phyloP scores from a whole-genome alignment of 2,888 invertebrate species.

The Capitulum mitella region DNA sequence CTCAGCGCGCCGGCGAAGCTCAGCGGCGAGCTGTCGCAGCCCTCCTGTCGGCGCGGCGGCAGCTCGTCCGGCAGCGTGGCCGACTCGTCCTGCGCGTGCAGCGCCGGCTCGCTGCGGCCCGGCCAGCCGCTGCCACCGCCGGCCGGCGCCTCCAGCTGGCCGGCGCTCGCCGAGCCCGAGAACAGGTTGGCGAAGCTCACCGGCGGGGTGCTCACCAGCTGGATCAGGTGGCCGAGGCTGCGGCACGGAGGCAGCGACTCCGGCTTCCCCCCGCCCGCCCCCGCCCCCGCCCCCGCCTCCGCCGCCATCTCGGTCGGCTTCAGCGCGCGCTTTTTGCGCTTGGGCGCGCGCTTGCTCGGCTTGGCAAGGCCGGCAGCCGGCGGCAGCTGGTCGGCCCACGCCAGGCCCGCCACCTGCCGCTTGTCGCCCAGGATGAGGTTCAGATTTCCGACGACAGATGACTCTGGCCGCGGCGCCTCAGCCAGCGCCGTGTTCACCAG shows the following conservation, averaged over 20 bases:
- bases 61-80: not conserved
- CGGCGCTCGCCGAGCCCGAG: not conserved
- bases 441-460: not conserved
- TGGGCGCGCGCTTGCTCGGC: not conserved
- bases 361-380: not conserved
- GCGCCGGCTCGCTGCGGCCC: not conserved
- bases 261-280: not conserved
- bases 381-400: not conserved
- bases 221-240: not conserved
- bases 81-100: not conserved
- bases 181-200: not conserved
- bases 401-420: not conserved
- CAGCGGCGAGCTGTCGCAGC: not conserved
- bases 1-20: slow-evolving; percentile 19
- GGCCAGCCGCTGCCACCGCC: not conserved
- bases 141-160: not conserved
- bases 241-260: not conserved
- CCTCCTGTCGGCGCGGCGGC: not conserved
- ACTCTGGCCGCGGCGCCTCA: not conserved
- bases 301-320: not conserved
- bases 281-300: not conserved
- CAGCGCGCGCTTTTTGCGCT: not conserved
- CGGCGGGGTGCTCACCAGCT: slow-evolving; percentile 1
- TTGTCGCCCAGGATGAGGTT: slow-evolving; percentile 7
- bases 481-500: not conserved